These are phyloP conservation scores for Stratiomys singularior DNA, from an alignment of 2,888 invertebrate species.

Conservation along the genomic window DNA sequence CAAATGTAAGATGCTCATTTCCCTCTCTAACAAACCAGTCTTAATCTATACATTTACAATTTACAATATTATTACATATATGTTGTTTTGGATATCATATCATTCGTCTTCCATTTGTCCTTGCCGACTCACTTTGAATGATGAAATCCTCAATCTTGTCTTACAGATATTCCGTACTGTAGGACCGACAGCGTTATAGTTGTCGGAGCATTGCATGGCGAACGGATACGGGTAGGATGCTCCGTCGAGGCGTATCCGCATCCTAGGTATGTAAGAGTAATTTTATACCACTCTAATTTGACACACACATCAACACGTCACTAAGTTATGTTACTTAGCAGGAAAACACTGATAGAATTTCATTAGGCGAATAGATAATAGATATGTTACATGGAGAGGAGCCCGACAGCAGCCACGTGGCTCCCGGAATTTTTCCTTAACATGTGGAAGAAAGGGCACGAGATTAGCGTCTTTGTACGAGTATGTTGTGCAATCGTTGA, in stretches of 20 bases:
- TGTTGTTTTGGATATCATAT: conserved; percentile 24
- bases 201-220: conserved; percentile 83
- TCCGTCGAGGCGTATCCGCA: conserved; percentile 87
- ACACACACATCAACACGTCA: not conserved
- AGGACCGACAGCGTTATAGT: conserved; percentile 75
- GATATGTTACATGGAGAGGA: not conserved
- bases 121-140: not conserved
- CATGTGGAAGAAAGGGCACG: too few relatives aligned
- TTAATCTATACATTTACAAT: conserved; percentile 27
- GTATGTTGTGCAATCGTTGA: too few relatives aligned
- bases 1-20: conserved; percentile 74
- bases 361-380: conserved; percentile 31
- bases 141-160: conserved; percentile 47
- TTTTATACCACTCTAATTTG: conserved; percentile 18
- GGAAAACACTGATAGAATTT: conserved; percentile 16
- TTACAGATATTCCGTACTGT: conserved; percentile 80
- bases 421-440: not conserved
- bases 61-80: not conserved
- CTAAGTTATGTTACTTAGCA: not conserved
- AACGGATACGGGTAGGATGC: conserved; percentile 81
- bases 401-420: not conserved
- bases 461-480: too few relatives aligned
- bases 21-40: conserved; percentile 29
- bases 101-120: conserved; percentile 15
- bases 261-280: conserved; percentile 62